A percentile compares a stretch with the other conserved stretches of the same genome.
Conservation (phyloP, 2,888 invertebrate species). For the Euplexia lucipara region DNA sequence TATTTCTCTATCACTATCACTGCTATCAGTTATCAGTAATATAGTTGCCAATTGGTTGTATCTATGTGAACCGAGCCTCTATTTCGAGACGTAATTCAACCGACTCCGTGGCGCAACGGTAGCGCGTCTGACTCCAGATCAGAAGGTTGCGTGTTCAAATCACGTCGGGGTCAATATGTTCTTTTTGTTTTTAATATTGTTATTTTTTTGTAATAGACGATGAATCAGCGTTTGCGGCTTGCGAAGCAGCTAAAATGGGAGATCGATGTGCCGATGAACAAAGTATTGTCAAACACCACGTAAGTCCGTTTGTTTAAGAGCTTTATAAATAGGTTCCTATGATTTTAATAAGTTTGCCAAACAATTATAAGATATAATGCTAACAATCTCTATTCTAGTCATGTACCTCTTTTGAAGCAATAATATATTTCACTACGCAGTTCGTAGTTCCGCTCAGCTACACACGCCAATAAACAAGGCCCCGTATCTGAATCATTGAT, state of each 20-base stretch:
- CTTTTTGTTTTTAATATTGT: slow-evolving; percentile 46
- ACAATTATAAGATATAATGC: background rate
- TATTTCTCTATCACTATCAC: background rate
- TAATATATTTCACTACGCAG: background rate
- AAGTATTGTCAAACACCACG: slow-evolving; percentile 77
- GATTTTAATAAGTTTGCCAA: background rate
- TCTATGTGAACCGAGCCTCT: background rate
- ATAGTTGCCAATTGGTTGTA: background rate
- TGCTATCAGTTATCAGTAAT: slow-evolving; percentile 14
- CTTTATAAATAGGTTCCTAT: no score
- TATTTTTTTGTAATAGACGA: slow-evolving; percentile 76
- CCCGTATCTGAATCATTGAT: background rate
- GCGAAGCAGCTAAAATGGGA: slow-evolving; percentile 74
- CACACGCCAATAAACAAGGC: background rate
- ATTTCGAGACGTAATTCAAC: accelerated
- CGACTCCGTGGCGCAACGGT: slow-evolving; percentile 99
- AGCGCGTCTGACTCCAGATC: slow-evolving; percentile 99
- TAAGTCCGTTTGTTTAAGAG: slow-evolving; percentile 60
- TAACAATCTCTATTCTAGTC: background rate
- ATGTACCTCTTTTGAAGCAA: background rate
- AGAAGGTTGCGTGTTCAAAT: slow-evolving; percentile 99
- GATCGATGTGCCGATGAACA: slow-evolving; percentile 78
- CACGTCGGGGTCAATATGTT: slow-evolving; percentile 96
- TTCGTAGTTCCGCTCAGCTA: background rate
- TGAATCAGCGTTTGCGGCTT: slow-evolving; percentile 84